Evolutionary conservation across 1,140 invertebrate genomes (phyloP).

Genomic region (Triops longicaudatus): DNA sequence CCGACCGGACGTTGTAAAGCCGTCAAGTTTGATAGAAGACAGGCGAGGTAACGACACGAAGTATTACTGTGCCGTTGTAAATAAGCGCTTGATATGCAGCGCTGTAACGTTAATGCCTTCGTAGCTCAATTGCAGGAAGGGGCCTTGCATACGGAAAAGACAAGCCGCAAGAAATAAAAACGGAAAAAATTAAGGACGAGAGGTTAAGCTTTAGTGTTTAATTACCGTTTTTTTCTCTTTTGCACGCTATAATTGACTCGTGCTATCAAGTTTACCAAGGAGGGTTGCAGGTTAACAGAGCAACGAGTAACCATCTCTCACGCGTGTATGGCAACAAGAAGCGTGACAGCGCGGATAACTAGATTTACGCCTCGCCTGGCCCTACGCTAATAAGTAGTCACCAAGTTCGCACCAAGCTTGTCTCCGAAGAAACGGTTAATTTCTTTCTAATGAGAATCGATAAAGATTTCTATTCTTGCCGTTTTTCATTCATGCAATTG

Average conservation of each 20-base stretch:
- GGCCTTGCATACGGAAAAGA: background rate
- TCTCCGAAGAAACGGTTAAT: background rate
- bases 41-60: background rate
- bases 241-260: background rate
- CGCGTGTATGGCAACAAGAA: background rate
- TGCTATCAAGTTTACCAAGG: background rate
- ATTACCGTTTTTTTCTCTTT: background rate
- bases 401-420: background rate
- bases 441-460: background rate
- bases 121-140: background rate
- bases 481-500: no score
- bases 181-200: background rate
- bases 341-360: conserved; percentile 13
- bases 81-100: background rate
- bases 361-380: background rate
- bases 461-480: no score
- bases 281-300: background rate
- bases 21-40: background rate
- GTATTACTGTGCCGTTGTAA: no score
- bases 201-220: background rate
- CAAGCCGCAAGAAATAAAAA: background rate
- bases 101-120: background rate
- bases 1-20: background rate
- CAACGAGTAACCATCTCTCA: conserved; percentile 3
- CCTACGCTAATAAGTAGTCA: conserved; percentile 8